Evolutionary conservation across 2,797 vertebrate species (phyloP).

Genomic region (Adrianichthys oophorus): DNA sequence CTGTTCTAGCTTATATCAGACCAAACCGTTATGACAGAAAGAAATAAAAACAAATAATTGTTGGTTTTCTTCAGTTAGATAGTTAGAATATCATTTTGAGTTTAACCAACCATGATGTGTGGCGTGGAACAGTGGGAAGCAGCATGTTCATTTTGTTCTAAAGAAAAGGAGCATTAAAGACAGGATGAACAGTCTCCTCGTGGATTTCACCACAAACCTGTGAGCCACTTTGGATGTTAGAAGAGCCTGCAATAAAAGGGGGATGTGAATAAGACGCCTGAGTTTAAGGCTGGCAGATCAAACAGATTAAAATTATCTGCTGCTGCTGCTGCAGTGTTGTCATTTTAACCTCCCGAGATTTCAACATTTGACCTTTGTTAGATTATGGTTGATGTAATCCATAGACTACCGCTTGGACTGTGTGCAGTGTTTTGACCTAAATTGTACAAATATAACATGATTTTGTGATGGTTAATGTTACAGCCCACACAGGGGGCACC

Average conservation of each 20-base stretch:
- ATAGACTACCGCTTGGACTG: not conserved
- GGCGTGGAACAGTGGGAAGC: slow-evolving; percentile 2
- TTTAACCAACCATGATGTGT: slow-evolving; percentile 41
- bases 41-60: not conserved
- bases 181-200: not conserved
- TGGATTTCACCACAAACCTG: too few relatives aligned
- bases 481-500: slow-evolving; percentile 3
- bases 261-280: not conserved
- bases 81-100: slow-evolving; percentile 31
- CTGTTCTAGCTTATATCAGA: slow-evolving; percentile 1
- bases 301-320: not conserved
- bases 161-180: not conserved
- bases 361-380: slow-evolving; percentile 13
- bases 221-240: too few relatives aligned
- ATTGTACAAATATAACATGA: slow-evolving; percentile 1
- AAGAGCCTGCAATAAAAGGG: not conserved
- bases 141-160: slow-evolving; percentile 18
- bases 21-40: slow-evolving; percentile 37
- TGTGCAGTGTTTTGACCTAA: not conserved
- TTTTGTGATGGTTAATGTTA: slow-evolving; percentile 2
- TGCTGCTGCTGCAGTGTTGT: not conserved
- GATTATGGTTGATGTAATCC: slow-evolving; percentile 18
- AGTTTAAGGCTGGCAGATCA: not conserved
- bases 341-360: not conserved
- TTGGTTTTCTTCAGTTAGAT: slow-evolving; percentile 20